Evolutionary conservation across 2,888 invertebrate genomes (phyloP), one percentile per base, ranked within the genome.

Genomic region (Tromatobia lineatoria): DNA sequence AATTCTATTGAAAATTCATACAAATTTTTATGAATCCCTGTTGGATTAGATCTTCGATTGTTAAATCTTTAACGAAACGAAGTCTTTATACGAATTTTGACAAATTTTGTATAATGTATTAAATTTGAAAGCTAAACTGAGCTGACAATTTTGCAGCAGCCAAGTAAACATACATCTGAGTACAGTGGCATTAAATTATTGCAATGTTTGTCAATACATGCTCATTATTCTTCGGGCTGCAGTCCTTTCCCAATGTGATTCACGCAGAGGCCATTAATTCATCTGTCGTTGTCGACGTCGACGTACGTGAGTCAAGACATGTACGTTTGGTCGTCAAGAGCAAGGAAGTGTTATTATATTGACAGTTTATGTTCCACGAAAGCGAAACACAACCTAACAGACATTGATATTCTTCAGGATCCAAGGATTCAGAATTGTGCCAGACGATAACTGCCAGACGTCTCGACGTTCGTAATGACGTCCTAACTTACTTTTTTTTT

Each of bases 151-250:
- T 18, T 38, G 34, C 20, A 15, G 45, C 18, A 18, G 7, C 7
- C 50, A 3, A 0, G 47, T 47, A 18, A 18, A n/a, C 18, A n/a
- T 18, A n/a, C 7, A n/a, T 3, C 3, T 47, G 47, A 23, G 61
- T 59, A 74, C 57, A 80, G 47, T 80, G 38, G 67, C 47, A 57
- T 38, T 50, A 52, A 61, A 80, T 80, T 75, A 67, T 78, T 45
- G 50, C 34, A 77, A 59, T 73, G 66, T 78, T 82, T 67, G 77
- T 38, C 71, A 25, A 82, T 73, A 42, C 34, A 34, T 71, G 45
- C 61, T 15, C 71, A 57, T 77, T 77, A 82, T 34, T 82, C 59
- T 67, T 52, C 52, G 52, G 64, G 69, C 47, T 25, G 50, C 47
- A 61, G 59, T 69, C 15, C 61, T 50, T 69, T 64, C 34, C 20